Base-by-base conservation (phyloP, 2,113 vertebrate genomes). In the Grammomys surdaster region DNA sequence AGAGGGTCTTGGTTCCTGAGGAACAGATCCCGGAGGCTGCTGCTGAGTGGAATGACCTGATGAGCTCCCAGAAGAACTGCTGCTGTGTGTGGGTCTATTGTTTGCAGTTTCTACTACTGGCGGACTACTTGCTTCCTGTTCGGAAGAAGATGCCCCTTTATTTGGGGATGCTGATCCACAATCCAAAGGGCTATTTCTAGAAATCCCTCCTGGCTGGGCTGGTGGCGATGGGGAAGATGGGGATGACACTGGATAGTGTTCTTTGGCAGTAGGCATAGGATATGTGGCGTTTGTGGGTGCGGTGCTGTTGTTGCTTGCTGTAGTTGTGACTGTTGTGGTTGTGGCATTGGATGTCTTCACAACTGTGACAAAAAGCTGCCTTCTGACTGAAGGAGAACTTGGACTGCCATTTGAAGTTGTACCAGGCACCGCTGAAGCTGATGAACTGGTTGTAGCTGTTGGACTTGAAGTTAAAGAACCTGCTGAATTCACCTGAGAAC, bases 331-430 rank as follows among this genome's bases (percentile, higher is more conserved):
- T 3, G 99, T 98, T 82, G 99, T 98, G 0, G 99, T 97, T 0
- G 99, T 98, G 75, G 99, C 98, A 54, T 98, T 99, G 4, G 98
- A 98, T 10, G 98, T 98, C 98, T 99, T 99, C 97, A 99, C 98
- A 58, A 99, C 99, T 0, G 99, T 98, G 82, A 99, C 98, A 2
- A 99, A 99, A 46, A 99, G 99, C 98, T 99, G 99, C 98, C 99
- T 99, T 96, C 99, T 98, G 96, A 99, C 99, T 0, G 99, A 99
- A 77, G 99, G 99, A 60, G 99, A 99, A 43, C 99, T 99, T 19
- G 99, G 99, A 90, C 98, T 98, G 98, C 98, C 99, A 2, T 98
- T 98, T 13, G 98, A 95, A 12, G 98, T 97, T 96, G 98, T 97
- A 97, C 98, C 98, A 98, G 98, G 98, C 98, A 98, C 98, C 63